A percentile compares a stretch with the other conserved stretches of the same genome.
Conservation (phyloP, 2,797 vertebrate species). For the Momotus momota region DNA sequence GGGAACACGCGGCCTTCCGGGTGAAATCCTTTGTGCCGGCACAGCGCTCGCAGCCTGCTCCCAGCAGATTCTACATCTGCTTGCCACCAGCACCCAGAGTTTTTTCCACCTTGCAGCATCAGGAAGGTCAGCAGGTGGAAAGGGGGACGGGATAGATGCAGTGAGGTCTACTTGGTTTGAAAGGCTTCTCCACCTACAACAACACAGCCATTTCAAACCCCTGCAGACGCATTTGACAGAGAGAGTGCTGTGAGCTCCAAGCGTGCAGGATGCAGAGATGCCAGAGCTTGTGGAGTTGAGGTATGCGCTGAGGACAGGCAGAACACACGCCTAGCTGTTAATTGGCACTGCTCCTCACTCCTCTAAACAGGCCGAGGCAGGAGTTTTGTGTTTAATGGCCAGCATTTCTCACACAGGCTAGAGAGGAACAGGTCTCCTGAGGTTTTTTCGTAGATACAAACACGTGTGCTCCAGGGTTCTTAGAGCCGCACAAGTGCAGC, state of each 20-base stretch:
- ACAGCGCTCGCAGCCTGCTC: background rate
- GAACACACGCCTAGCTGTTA: background rate
- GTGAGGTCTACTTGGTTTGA: background rate
- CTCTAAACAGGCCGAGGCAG: background rate
- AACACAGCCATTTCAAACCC: background rate
- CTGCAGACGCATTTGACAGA: background rate
- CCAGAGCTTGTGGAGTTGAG: background rate
- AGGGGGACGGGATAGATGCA: background rate
- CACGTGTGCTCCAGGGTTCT: background rate
- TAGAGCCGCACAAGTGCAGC: background rate
- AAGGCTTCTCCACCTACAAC: background rate
- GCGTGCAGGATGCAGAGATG: slow-evolving; percentile 17
- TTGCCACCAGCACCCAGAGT: background rate
- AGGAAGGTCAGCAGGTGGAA: background rate
- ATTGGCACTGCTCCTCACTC: background rate
- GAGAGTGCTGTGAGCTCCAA: background rate
- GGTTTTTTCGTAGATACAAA: background rate
- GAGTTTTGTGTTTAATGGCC: background rate
- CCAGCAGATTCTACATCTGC: background rate
- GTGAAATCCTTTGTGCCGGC: background rate
- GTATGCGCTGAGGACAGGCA: background rate
- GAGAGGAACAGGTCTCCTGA: background rate
- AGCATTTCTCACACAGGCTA: background rate
- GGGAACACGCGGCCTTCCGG: background rate
- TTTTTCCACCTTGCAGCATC: background rate